phyloP scores from a whole-genome alignment of 1,140 invertebrate genomes.

The Diplogasteroides magnus region DNA sequence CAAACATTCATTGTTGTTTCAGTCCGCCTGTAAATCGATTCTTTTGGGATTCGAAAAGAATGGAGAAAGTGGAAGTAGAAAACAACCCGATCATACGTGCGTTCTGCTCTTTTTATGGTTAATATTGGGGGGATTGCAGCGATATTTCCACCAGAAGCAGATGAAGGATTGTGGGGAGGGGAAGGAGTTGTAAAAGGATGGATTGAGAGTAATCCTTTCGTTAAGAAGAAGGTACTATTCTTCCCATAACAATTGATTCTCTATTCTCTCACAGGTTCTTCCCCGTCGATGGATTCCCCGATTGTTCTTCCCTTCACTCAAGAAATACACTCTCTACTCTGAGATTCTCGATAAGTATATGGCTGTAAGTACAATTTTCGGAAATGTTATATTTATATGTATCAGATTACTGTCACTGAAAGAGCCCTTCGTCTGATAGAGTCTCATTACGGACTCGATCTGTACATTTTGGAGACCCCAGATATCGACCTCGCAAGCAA shows the following conservation, averaged over 20 bases:
- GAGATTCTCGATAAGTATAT: constrained; percentile 82
- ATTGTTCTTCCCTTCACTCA: constrained; percentile 78
- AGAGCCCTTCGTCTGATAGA: constrained; percentile 77
- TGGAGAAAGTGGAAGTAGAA: constrained; percentile 58
- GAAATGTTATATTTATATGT: constrained; percentile 40
- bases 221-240: constrained; percentile 48
- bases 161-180: constrained; percentile 88
- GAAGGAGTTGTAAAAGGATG: constrained; percentile 89
- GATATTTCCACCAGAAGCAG: constrained; percentile 69
- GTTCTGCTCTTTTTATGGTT: constrained; percentile 4
- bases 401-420: constrained; percentile 73
- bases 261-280: too few relatives aligned
- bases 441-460: constrained; percentile 84
- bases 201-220: constrained; percentile 62
- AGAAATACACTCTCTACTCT: constrained; percentile 77
- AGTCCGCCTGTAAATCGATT: constrained; percentile 70
- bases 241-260: too few relatives aligned
- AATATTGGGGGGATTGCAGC: constrained; percentile 14
- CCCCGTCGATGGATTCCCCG: constrained; percentile 63
- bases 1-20: neutral
- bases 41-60: constrained; percentile 67
- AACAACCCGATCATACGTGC: constrained; percentile 23
- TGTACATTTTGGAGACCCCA: constrained; percentile 64
- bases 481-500: constrained; percentile 50
- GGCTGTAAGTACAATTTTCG: constrained; percentile 3